Percentiles rank a stretch among this genome's conserved stretches.
These are phyloP conservation scores for Bostrychus sinensis DNA, from an alignment of 2,113 vertebrate species.

Conservation along the genomic window DNA sequence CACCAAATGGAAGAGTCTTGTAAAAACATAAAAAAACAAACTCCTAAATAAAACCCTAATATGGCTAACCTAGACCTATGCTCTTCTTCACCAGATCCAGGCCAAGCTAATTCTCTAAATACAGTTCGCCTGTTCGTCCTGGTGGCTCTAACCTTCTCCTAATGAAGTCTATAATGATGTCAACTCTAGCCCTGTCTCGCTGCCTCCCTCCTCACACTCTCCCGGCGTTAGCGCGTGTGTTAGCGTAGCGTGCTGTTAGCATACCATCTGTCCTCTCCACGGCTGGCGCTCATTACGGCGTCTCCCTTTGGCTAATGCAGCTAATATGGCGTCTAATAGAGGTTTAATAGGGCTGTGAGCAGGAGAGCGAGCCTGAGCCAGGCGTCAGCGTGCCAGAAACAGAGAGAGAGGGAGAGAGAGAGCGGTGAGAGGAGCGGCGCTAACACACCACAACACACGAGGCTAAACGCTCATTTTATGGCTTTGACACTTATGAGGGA, in stretches of 20 bases:
- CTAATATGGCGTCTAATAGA: conserved; percentile 9
- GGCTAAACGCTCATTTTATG: conserved; percentile 8
- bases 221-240: neutral
- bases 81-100: no score
- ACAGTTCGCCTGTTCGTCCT: neutral
- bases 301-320: conserved; percentile 5
- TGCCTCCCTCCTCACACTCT: no score
- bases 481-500: neutral
- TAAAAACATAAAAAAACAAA: no score
- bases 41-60: no score
- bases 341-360: conserved; percentile 4
- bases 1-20: no score
- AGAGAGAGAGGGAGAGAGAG: neutral
- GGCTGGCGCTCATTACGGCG: conserved; percentile 6
- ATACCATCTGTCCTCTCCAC: conserved; percentile 1
- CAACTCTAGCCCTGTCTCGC: neutral
- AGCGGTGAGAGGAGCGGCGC: neutral
- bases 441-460: neutral
- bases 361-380: conserved; percentile 1
- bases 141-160: neutral
- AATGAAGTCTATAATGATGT: neutral
- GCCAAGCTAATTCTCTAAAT: neutral
- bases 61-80: no score
- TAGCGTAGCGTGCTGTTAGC: conserved; percentile 8
- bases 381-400: neutral